Evolutionary conservation across 2,113 vertebrate genomes (phyloP), one percentile per base, ranked within the genome.

Genomic region (Varanus komodoensis): DNA sequence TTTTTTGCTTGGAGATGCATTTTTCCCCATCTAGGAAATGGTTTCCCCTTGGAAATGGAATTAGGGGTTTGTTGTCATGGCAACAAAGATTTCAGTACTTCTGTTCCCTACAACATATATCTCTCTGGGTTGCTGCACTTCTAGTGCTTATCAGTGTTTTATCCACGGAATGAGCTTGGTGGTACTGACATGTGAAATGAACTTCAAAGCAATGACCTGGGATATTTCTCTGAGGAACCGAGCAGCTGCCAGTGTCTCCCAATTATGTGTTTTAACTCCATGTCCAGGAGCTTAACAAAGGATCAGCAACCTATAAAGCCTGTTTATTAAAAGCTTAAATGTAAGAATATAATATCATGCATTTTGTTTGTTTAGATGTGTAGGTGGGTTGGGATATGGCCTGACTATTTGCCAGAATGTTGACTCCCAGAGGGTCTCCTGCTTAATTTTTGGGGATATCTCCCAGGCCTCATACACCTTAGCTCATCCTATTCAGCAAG

Each of bases 31-130:
- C 1, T 4, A 81, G 83, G 48, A 94, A 57, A 29, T 77, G 25
- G 21, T 64, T 93, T 93, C 90, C 86, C 85, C 86, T 93, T 95
- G 89, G 88, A 94, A 94, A 94, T 87, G 34, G 87, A 96, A 94
- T 96, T 95, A 90, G 77, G 75, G 94, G 90, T 89, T 88, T 87
- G 89, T 95, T 95, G 94, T 89, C 95, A 93, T 92, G 90, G 82
- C 81, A 95, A 95, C 94, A 88, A 64, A 89, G 81, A 87, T 92
- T 93, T 87, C 84, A 2, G 11, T 29, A 71, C 15, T 89, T 38
- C 68, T 94, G 77, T 91, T 95, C 93, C 83, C 34, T 84, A 77
- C 84, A 95, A 54, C 32, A 91, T 94, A 14, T 86, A 34, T 91
- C 90, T 94, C 84, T 94, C 80, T 29, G 2, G 90, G 71, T 91